Conservation (phyloP, 2,113 vertebrate genomes). For the Cheirogaleus medius region DNA sequence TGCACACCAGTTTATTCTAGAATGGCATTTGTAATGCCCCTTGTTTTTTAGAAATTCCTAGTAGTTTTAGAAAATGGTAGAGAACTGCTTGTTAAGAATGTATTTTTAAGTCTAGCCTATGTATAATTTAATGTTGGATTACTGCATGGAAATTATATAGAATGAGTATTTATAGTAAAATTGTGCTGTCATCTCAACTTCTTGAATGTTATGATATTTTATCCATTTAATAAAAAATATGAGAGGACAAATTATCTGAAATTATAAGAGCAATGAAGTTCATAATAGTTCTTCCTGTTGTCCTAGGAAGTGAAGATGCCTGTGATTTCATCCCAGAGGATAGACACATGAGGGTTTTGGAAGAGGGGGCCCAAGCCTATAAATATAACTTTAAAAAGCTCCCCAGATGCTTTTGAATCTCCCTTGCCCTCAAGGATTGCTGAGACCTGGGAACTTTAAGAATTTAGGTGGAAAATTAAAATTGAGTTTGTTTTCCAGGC, state of each 20-base stretch:
- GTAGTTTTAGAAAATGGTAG: neutral
- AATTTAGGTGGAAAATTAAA: slow-evolving; percentile 5
- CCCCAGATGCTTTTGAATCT: neutral
- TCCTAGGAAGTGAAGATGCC: neutral
- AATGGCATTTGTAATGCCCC: neutral
- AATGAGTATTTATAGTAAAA: neutral
- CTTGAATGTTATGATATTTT: neutral
- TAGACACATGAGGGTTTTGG: neutral
- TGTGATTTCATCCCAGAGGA: neutral
- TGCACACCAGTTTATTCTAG: neutral
- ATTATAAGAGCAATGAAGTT: neutral
- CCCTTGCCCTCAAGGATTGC: neutral
- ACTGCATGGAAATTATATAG: neutral
- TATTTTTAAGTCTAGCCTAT: neutral
- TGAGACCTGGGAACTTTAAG: neutral
- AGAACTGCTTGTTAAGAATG: neutral
- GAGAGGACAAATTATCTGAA: neutral
- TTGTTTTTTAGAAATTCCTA: neutral
- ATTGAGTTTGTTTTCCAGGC: neutral
- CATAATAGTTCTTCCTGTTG: neutral
- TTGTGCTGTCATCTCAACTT: neutral
- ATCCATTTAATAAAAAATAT: neutral
- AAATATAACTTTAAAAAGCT: neutral
- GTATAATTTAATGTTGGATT: neutral
- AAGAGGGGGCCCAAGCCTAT: neutral